phyloP scores from a whole-genome alignment of 2,797 vertebrate genomes.

The Coilia nasus region DNA sequence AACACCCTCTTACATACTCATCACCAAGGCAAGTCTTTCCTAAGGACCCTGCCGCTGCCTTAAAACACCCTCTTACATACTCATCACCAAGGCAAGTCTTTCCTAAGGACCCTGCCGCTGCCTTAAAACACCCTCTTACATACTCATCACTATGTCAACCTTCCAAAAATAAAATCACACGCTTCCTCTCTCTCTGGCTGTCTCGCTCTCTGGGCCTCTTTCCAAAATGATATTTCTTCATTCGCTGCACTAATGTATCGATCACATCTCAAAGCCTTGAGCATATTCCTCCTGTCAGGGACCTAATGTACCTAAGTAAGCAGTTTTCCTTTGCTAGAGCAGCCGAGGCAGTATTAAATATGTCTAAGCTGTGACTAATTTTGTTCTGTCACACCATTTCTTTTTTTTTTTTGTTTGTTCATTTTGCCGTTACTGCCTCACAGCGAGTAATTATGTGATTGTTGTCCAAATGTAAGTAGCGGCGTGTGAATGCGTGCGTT shows the following conservation, averaged over 20 bases:
- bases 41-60: slow-evolving; percentile 27
- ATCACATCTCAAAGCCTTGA: neutral
- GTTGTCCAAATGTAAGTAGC: neutral
- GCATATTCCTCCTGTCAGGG: neutral
- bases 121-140: slow-evolving; percentile 38
- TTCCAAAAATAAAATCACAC: slow-evolving; percentile 36
- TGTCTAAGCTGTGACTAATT: neutral
- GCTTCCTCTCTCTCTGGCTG: slow-evolving; percentile 23
- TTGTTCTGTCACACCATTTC: neutral
- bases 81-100: slow-evolving; percentile 35
- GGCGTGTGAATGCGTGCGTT: neutral
- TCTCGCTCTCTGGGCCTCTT: neutral
- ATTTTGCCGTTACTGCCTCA: neutral
- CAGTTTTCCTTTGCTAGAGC: neutral
- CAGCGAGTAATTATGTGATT: neutral
- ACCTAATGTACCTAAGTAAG: neutral
- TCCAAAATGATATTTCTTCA: neutral
- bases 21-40: slow-evolving; percentile 34
- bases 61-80: too few species aligned
- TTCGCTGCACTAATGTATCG: neutral
- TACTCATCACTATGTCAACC: slow-evolving; percentile 35
- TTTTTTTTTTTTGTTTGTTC: neutral
- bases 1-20: too few species aligned
- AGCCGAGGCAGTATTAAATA: neutral
- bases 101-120: slow-evolving; percentile 31